Percentiles rank a stretch among this genome's conserved stretches.
phyloP scores from a whole-genome alignment of 2,888 invertebrate genomes.

The Brenthis hecate region DNA sequence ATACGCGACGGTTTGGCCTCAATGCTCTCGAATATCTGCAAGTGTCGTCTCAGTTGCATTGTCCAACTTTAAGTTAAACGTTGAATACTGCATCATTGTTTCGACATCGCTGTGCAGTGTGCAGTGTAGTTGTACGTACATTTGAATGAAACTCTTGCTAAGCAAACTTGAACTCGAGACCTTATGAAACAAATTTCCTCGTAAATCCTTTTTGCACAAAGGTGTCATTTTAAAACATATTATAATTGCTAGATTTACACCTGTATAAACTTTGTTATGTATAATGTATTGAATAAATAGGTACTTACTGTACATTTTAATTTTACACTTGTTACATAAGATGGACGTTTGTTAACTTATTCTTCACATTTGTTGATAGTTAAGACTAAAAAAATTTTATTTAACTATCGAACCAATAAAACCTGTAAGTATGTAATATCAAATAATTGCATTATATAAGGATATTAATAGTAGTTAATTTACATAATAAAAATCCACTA shows the following conservation, averaged over 20 bases:
- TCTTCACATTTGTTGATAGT: no score
- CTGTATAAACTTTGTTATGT: conserved; percentile 29
- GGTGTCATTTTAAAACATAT: conserved; percentile 9
- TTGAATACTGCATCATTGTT: conserved; percentile 40
- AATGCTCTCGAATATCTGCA: conserved; percentile 52
- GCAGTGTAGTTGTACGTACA: conserved; percentile 16
- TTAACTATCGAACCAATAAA: no score
- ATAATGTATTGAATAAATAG: neutral
- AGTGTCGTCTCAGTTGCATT: conserved; percentile 46
- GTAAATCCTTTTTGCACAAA: conserved; percentile 4
- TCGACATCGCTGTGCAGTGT: conserved; percentile 26
- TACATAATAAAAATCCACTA: no score
- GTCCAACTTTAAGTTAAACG: conserved; percentile 43
- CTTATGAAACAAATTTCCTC: conserved; percentile 19
- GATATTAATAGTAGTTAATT: no score
- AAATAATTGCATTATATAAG: no score
- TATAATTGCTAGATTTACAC: conserved; percentile 32
- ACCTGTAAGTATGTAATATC: no score
- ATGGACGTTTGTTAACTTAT: no score
- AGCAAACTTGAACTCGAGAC: conserved; percentile 17
- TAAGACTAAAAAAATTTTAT: no score
- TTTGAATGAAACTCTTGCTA: conserved; percentile 32
- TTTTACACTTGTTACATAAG: conserved; percentile 15
- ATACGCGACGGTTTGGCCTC: conserved; percentile 65
- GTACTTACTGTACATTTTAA: conserved; percentile 36